Evolutionary conservation across 1,140 invertebrate species (phyloP).

Genomic region (Papilio aristodemus): DNA sequence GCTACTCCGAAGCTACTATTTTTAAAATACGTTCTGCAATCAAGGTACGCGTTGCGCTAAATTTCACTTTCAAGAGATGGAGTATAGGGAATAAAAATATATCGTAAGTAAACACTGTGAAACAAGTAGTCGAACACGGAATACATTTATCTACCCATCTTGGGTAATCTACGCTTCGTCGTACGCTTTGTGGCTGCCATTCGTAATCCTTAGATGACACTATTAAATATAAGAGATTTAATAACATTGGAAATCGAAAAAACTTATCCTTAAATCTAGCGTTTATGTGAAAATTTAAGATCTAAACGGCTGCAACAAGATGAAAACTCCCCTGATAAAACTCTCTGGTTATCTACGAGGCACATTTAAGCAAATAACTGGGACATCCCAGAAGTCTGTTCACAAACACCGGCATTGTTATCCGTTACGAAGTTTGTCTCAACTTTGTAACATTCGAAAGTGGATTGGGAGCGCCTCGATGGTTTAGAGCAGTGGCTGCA

Average conservation of each 20-base stretch:
- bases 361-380: slow-evolving; percentile 14
- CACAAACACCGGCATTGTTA: slow-evolving; percentile 21
- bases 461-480: slow-evolving; percentile 19
- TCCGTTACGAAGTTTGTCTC: slow-evolving; percentile 12
- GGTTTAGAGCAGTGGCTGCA: slow-evolving; percentile 22
- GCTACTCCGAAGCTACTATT: neutral
- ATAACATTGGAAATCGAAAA: no score
- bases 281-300: no score
- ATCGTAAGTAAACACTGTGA: no score
- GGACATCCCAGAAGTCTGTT: slow-evolving; percentile 2
- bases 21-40: slow-evolving; percentile 15
- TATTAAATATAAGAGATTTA: no score
- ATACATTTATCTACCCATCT: no score
- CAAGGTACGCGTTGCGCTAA: slow-evolving; percentile 1
- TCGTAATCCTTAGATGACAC: no score
- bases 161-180: no score
- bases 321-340: neutral
- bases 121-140: no score
- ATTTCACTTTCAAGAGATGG: neutral
- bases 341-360: neutral
- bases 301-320: neutral
- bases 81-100: neutral
- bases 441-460: slow-evolving; percentile 30
- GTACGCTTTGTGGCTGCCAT: no score
- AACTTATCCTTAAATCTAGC: no score